phyloP scores from a whole-genome alignment of 2,113 vertebrate genomes.

The Carassius carassius region DNA sequence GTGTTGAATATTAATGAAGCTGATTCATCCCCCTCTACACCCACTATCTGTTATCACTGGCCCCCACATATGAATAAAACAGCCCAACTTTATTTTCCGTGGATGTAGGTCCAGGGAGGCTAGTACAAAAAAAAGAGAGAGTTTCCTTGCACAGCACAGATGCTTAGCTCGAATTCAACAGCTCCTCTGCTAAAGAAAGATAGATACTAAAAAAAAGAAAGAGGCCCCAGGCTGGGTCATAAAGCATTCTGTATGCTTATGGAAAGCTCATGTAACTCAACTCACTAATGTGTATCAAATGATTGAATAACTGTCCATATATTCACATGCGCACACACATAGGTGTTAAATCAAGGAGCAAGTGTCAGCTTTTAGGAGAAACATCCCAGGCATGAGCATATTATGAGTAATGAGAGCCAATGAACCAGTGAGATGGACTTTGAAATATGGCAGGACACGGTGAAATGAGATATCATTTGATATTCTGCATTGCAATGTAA shows the following conservation, averaged over 20 bases:
- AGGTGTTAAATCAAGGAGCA: conserved; percentile 25
- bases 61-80: conserved; percentile 63
- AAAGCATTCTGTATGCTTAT: conserved; percentile 45
- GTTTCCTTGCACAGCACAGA: conserved; percentile 27
- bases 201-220: conserved; percentile 25
- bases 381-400: neutral
- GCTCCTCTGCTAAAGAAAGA: conserved; percentile 13
- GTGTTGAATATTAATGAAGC: conserved; percentile 46
- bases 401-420: conserved; percentile 27
- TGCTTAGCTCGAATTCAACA: conserved; percentile 21
- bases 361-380: conserved; percentile 23
- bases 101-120: conserved; percentile 22
- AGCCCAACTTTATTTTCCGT: conserved; percentile 56
- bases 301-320: conserved; percentile 41
- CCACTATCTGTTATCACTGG: conserved; percentile 46
- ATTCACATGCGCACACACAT: conserved; percentile 21
- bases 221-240: conserved; percentile 40
- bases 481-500: neutral
- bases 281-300: conserved; percentile 35
- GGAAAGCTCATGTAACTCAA: conserved; percentile 35
- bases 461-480: conserved; percentile 7
- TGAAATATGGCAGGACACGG: neutral
- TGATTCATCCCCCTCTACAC: neutral
- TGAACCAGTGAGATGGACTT: conserved; percentile 6
- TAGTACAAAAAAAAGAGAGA: conserved; percentile 34